Evolutionary conservation across 2,888 invertebrate species (phyloP), one percentile per base, ranked within the genome.

Genomic region (Catocala sponsa): DNA sequence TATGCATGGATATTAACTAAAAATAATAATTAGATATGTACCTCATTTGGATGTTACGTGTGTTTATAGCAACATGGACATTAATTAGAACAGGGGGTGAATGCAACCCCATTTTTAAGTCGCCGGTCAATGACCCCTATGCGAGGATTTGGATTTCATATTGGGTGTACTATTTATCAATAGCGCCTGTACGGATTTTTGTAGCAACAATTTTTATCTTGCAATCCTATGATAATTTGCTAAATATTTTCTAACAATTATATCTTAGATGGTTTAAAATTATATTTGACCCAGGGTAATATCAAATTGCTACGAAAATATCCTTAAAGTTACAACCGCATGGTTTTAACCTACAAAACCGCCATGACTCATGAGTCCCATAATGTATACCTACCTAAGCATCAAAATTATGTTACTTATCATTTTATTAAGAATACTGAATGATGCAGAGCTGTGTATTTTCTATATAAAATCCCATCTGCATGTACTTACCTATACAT

Each of bases 21-120:
- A 66, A 74, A 64, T 53, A 67, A 65, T 60, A 63, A 77, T 61
- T 63, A 66, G 42, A 56, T 51, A 38, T 6, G 35, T 38, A 55
- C 69, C 59, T 59, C 64, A 70, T 74, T 70, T 71, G 62, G 68
- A 64, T 66, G 68, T 65, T 63, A 62, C 64, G 59, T 55, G 63
- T 51, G 55, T 76, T 66, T 70, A 67, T 70, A 69, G 59, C 59
- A 72, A 68, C 72, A 70, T 68, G 73, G 65, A 68, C 66, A 75
- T 76, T 74, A 79, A 81, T 79, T 80, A 77, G 65, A 70, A 63
- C 73, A 78, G 72, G 76, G 82, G 82, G 77, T 80, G 79, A 70
- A 73, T 75, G 71, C 64, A 70, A 80, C 83, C 78, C 81, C 75
- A 75, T 78, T 75, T 72, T 72, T 70, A 73, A 72, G 68, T 71